A percentile compares a stretch with the other conserved stretches of the same genome.
Conservation (phyloP, 2,888 invertebrate species). For the Glyphotaelius pellucidus region DNA sequence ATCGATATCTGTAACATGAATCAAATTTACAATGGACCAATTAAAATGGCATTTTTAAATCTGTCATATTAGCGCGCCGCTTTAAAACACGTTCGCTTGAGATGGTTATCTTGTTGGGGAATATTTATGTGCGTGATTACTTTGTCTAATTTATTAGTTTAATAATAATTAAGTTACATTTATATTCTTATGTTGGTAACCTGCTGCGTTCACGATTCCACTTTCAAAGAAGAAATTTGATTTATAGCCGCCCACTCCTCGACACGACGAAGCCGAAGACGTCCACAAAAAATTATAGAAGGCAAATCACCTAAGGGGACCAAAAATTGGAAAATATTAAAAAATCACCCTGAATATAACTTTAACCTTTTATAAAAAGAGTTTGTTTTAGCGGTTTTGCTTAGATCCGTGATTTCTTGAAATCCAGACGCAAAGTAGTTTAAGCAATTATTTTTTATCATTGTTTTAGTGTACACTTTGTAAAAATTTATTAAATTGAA, state of each 20-base stretch:
- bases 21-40: background rate
- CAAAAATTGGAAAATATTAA: background rate
- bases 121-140: background rate
- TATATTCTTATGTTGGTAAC: background rate
- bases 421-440: background rate
- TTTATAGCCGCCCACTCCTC: background rate
- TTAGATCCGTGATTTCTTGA: no score
- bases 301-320: background rate
- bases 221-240: slow-evolving; percentile 9
- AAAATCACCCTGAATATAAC: background rate
- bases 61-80: background rate
- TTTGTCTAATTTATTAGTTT: background rate
- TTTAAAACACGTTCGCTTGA: background rate
- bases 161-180: slow-evolving; percentile 15
- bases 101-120: background rate
- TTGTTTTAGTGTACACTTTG: background rate
- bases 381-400: background rate
- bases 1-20: background rate
- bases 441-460: background rate
- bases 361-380: background rate
- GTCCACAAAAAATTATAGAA: background rate
- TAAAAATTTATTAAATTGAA: background rate
- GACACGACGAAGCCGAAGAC: background rate
- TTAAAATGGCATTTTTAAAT: background rate
- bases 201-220: slow-evolving; percentile 15